These are phyloP conservation scores for Xiphophorus couchianus DNA, from an alignment of 2,113 vertebrate genomes.

Conservation along the genomic window DNA sequence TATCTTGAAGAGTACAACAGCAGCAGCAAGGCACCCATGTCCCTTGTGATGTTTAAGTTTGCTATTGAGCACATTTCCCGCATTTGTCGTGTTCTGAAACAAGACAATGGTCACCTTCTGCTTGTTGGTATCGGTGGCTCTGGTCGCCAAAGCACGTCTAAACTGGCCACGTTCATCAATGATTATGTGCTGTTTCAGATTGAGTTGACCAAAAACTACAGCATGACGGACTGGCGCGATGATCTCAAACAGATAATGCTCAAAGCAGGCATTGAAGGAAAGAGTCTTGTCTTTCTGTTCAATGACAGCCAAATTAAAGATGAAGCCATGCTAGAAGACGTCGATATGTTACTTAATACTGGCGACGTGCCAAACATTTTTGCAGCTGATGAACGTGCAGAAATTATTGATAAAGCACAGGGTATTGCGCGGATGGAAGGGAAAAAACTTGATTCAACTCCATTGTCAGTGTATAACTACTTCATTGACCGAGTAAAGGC, in stretches of 20 bases:
- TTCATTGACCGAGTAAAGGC: conserved; percentile 90
- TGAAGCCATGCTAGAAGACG: conserved; percentile 89
- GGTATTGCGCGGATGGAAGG: conserved; percentile 81
- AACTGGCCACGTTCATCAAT: conserved; percentile 88
- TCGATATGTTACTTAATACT: conserved; percentile 92
- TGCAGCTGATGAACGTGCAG: conserved; percentile 88
- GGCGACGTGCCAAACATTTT: conserved; percentile 94
- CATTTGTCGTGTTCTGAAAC: conserved; percentile 91
- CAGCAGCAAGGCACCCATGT: conserved; percentile 90
- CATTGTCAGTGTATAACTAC: conserved; percentile 89
- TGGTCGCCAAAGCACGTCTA: conserved; percentile 88
- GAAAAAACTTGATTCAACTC: conserved; percentile 84
- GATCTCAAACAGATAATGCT: conserved; percentile 89
- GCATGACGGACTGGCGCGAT: conserved; percentile 86
- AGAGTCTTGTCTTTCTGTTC: conserved; percentile 85
- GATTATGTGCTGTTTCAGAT: conserved; percentile 87
- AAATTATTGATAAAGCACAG: conserved; percentile 90
- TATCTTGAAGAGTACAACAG: conserved; percentile 92
- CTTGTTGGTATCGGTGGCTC: conserved; percentile 90
- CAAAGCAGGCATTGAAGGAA: conserved; percentile 83
- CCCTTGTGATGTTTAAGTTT: conserved; percentile 93
- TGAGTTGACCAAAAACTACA: conserved; percentile 89
- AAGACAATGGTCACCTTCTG: conserved; percentile 89
- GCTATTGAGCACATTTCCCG: conserved; percentile 93
- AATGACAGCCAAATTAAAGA: conserved; percentile 91